A percentile compares a stretch with the other conserved stretches of the same genome.
phyloP scores from a whole-genome alignment of 1,140 invertebrate species.

The Euura saliciscinereae region DNA sequence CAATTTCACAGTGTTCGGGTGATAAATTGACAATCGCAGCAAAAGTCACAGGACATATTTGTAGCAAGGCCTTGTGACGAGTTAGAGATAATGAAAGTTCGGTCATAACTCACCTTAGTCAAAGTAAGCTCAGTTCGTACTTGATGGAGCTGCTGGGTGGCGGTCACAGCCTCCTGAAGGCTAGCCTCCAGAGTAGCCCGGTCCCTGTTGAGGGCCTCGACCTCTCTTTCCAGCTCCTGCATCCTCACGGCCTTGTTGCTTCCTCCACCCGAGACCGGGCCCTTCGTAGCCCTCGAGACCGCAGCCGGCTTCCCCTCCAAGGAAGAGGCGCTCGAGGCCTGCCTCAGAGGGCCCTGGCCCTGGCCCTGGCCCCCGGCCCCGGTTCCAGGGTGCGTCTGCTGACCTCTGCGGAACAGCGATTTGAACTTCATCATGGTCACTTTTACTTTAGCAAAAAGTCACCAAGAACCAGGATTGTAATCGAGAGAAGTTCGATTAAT shows the following conservation, averaged over 20 bases:
- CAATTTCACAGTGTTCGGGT: no score
- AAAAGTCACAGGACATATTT: no score
- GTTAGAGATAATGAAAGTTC: neutral
- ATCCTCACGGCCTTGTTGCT: constrained; percentile 41
- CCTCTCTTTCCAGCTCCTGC: constrained; percentile 52
- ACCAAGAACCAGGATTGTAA: neutral
- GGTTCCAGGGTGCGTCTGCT: constrained; percentile 52
- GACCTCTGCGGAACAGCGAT: constrained; percentile 79
- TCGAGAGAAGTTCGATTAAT: neutral
- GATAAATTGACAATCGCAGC: no score
- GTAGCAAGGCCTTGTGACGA: neutral
- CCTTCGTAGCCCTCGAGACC: neutral
- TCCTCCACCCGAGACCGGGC: constrained; percentile 9
- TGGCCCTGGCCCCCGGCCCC: constrained; percentile 51
- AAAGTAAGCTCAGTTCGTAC: constrained; percentile 44
- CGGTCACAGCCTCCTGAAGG: constrained; percentile 37
- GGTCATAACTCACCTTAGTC: constrained; percentile 45
- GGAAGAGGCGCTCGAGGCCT: constrained; percentile 44
- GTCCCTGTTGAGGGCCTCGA: constrained; percentile 48
- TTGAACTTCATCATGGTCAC: constrained; percentile 81
- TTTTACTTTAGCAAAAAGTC: constrained; percentile 23
- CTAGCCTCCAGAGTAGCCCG: constrained; percentile 41
- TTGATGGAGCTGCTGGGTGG: constrained; percentile 40
- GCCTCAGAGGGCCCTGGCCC: constrained; percentile 29
- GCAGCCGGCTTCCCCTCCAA: constrained; percentile 35